phyloP scores from a whole-genome alignment of 2,113 vertebrate genomes.

The Anthoscopus minutus region DNA sequence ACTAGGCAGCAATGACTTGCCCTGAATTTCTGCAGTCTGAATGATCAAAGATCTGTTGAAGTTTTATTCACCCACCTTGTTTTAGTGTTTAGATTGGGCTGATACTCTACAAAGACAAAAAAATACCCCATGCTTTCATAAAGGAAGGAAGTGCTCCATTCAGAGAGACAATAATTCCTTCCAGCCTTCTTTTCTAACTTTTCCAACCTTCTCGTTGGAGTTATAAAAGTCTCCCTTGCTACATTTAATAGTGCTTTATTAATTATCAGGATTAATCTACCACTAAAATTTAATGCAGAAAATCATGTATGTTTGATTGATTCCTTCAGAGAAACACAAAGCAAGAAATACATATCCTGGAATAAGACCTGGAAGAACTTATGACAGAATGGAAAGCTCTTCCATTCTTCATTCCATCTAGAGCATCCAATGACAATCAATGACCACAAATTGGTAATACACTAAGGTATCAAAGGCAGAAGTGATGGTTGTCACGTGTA shows the following conservation, averaged over 20 bases:
- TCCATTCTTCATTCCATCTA: too few species aligned
- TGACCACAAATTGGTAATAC: neutral
- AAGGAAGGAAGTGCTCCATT: neutral
- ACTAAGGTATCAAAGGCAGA: neutral
- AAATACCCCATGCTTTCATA: neutral
- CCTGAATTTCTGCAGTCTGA: neutral
- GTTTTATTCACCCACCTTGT: neutral
- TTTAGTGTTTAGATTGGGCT: neutral
- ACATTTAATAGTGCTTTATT: neutral
- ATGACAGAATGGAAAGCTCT: neutral
- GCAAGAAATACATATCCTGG: neutral
- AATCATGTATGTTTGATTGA: neutral
- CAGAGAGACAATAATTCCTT: neutral
- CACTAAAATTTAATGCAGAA: neutral
- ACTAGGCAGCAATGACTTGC: neutral
- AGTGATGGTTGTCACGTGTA: neutral
- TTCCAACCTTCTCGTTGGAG: neutral
- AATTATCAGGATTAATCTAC: neutral
- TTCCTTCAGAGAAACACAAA: neutral
- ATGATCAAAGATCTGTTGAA: neutral
- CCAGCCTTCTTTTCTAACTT: neutral
- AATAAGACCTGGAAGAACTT: neutral
- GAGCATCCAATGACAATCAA: neutral
- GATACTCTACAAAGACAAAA: neutral
- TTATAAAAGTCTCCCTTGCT: neutral